These are phyloP conservation scores for Meloidogyne chitwoodi DNA, from an alignment of 1,140 invertebrate genomes.

Conservation along the genomic window DNA sequence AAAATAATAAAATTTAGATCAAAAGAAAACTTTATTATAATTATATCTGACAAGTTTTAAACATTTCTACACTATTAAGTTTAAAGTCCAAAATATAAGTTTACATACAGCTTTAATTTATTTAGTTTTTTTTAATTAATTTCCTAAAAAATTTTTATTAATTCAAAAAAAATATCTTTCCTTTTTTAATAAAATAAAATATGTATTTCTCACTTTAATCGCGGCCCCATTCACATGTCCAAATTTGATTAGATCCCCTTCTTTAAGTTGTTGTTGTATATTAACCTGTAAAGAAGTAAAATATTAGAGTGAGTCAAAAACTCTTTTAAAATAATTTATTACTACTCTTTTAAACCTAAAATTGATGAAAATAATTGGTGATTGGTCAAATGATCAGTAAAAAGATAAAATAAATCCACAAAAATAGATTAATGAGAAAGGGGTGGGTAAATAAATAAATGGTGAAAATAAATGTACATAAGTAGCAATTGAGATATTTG, in stretches of 20 bases:
- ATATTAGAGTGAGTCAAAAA: background rate
- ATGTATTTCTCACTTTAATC: slow-evolving; percentile 45
- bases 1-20: background rate
- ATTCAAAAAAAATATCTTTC: too few species aligned
- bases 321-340: background rate
- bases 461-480: background rate
- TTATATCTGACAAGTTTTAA: background rate
- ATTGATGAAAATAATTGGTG: background rate
- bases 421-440: background rate
- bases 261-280: slow-evolving; percentile 36
- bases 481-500: too few species aligned
- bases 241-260: slow-evolving; percentile 61
- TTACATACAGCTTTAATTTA: too few species aligned
- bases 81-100: background rate
- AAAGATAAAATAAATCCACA: background rate
- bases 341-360: background rate
- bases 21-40: background rate
- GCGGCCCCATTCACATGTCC: slow-evolving; percentile 62
- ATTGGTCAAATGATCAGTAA: background rate
- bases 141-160: too few species aligned
- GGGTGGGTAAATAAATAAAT: background rate
- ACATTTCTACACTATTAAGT: background rate
- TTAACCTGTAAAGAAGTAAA: slow-evolving; percentile 5
- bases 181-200: background rate
- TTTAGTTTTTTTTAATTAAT: too few species aligned